Conservation (phyloP, 2,113 vertebrate species). For the Macrotis lagotis region DNA sequence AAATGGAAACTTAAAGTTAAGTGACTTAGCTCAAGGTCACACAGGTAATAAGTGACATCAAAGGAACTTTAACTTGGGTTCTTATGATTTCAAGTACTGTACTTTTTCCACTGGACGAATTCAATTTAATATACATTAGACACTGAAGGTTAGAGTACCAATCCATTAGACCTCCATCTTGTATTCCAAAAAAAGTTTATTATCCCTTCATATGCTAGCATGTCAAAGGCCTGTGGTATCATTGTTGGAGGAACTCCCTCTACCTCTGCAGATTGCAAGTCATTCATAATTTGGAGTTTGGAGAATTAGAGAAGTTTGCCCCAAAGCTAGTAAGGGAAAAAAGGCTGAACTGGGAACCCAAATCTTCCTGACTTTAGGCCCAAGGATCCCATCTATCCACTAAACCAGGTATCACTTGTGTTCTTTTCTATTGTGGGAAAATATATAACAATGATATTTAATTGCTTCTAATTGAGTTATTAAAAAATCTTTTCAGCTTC, state of each 20-base stretch:
- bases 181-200: neutral
- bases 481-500: conserved; percentile 49
- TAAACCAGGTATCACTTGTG: neutral
- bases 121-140: neutral
- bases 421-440: neutral
- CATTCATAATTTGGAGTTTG: neutral
- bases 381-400: neutral
- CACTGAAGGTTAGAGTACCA: neutral
- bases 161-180: neutral
- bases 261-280: neutral
- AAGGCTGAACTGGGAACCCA: neutral
- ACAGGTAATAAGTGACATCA: too few relatives aligned
- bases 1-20: neutral
- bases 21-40: neutral
- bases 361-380: neutral
- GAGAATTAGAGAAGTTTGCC: neutral
- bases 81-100: neutral
- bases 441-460: conserved; percentile 51
- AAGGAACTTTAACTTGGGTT: neutral
- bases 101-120: neutral
- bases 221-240: neutral
- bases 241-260: neutral
- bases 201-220: neutral
- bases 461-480: conserved; percentile 36
- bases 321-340: neutral